Conservation (phyloP, 2,888 invertebrate genomes). For the Dryocosmus kuriphilus region DNA sequence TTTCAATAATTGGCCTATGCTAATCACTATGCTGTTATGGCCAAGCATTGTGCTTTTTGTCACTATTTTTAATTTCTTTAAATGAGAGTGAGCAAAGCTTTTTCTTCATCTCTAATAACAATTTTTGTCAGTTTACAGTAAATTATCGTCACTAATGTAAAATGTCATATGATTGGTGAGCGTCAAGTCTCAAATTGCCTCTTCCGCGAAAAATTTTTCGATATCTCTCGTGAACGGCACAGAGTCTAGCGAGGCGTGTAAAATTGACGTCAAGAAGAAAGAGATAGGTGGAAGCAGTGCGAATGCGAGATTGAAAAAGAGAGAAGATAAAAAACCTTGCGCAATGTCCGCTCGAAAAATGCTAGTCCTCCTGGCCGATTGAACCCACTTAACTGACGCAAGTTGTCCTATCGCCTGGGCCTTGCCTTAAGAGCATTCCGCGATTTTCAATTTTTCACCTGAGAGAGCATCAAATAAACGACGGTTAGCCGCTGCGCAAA, state of each 20-base stretch:
- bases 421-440: constrained; percentile 65
- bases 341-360: constrained; percentile 55
- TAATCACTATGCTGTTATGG: no score
- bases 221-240: background rate
- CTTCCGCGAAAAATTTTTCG: constrained; percentile 10
- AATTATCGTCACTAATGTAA: background rate
- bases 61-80: no score
- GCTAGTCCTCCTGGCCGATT: constrained; percentile 63
- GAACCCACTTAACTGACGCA: constrained; percentile 67
- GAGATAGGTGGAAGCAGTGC: constrained; percentile 26
- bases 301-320: constrained; percentile 46
- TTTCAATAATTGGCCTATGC: no score
- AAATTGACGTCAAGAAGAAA: constrained; percentile 27
- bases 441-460: constrained; percentile 72
- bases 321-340: constrained; percentile 43
- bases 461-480: constrained; percentile 60
- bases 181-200: constrained; percentile 13
- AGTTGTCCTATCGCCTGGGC: constrained; percentile 55
- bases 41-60: no score
- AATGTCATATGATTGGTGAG: constrained; percentile 17
- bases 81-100: no score
- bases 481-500: constrained; percentile 48
- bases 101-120: no score
- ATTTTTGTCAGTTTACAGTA: background rate
- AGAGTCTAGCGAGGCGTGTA: constrained; percentile 21